Evolutionary conservation across 2,888 invertebrate genomes (phyloP), one percentile per base, ranked within the genome.

Genomic region (Agonum fuliginosum): DNA sequence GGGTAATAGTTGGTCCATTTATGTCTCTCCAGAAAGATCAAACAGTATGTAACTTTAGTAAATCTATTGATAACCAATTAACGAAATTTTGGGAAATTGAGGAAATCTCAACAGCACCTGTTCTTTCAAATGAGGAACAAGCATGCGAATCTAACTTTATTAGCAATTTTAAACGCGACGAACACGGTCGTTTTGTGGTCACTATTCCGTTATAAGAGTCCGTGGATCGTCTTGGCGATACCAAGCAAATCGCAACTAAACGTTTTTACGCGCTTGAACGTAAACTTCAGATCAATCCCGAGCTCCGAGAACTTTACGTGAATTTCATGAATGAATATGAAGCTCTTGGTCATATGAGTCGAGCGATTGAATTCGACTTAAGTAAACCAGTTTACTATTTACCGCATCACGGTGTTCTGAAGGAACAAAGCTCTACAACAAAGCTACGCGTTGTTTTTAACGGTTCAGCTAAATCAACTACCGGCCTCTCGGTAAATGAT

Each of bases 401-500:
- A 79, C 41, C 54, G 73, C 43, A 81, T 81, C 76, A 80, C 80
- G 79, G 54, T 22, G 62, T 81, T 79, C 51, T 82, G 80, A 73
- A 41, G 46, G 24, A 17, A 30, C 30, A 41, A 79, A 78, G 58
- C 75, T 76, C 14, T 79, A 82, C 78, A 80, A 81, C 81, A 70
- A 79, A 74, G 24, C 20, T 34, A 41, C 24, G 78, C 3, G 74
- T 78, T 5, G 78, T 78, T 17, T 78, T 78, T 54, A 69, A 74
- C 14, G 78, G 41, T 1, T 78, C 78, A n/a, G 41, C 27, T 8
- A 37, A 69, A 27, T 34, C 74, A 1, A 62, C 24, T 1, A 74
- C 72, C 4, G 80, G n/a, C n/a, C n/a, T n/a, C n/a, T n/a, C n/a
- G n/a, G 19, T 82, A 22, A 84, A 83, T 74, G 80, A 81, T 5